Evolutionary conservation across 2,113 vertebrate species (phyloP).

Genomic region (Cavia porcellus): DNA sequence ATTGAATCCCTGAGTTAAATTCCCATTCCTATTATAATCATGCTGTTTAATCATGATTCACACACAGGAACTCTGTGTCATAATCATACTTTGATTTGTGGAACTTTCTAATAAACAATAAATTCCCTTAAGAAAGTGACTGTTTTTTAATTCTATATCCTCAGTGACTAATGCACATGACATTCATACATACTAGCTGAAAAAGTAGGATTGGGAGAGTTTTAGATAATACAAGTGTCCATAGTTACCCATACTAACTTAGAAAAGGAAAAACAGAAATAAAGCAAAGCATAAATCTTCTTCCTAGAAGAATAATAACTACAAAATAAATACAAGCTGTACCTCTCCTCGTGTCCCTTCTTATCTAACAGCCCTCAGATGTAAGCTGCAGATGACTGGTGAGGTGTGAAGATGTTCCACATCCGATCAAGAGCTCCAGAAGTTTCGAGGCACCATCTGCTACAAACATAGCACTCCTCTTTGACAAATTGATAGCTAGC

Average conservation of each 20-base stretch:
- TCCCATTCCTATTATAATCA: neutral
- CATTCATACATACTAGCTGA: neutral
- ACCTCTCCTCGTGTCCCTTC: neutral
- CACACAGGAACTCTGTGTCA: conserved; percentile 14
- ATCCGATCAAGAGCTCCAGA: neutral
- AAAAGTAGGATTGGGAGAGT: neutral
- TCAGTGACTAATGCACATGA: neutral
- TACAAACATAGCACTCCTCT: neutral
- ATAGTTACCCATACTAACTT: neutral
- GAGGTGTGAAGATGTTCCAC: neutral
- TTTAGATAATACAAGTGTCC: neutral
- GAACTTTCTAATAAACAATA: conserved; percentile 41
- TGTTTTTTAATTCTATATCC: neutral
- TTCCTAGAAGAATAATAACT: neutral
- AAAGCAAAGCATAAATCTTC: neutral
- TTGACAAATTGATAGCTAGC: neutral
- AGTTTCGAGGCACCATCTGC: neutral
- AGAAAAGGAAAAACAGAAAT: neutral
- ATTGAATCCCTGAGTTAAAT: conserved; percentile 16
- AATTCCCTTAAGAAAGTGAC: neutral
- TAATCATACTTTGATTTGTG: conserved; percentile 11
- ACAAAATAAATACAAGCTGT: neutral
- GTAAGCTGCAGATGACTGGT: neutral
- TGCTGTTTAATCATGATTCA: neutral
- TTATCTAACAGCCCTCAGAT: neutral